Evolutionary conservation across 2,113 vertebrate species (phyloP).

Genomic region (Patagioenas fasciata): DNA sequence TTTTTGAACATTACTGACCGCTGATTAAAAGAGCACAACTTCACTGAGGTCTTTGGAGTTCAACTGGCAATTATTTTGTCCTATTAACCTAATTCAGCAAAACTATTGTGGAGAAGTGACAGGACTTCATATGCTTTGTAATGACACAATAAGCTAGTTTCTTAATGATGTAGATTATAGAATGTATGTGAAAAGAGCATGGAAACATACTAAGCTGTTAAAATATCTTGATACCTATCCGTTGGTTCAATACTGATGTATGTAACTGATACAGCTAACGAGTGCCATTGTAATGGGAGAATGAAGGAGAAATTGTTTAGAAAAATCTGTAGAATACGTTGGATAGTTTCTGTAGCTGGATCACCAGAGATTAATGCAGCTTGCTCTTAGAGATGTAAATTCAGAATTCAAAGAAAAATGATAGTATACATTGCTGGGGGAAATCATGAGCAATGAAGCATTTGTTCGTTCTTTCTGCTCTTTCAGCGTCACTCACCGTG

Average conservation of each 20-base stretch:
- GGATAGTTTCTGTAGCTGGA: not conserved
- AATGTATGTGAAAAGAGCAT: not conserved
- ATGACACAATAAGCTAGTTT: not conserved
- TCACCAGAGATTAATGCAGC: not conserved
- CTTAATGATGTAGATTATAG: not conserved
- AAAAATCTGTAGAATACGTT: not conserved
- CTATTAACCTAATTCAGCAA: not conserved
- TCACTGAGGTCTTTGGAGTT: not conserved
- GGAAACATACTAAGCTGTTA: not conserved
- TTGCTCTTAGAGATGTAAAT: not conserved
- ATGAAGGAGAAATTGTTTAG: not conserved
- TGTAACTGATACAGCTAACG: not conserved
- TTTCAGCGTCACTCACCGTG: not conserved
- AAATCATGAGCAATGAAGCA: not conserved
- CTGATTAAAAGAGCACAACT: not conserved
- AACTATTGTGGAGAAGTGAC: not conserved
- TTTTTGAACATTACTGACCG: not conserved
- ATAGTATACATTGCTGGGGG: not conserved
- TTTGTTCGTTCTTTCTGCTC: not conserved
- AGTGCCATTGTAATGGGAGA: not conserved
- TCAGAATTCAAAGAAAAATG: not conserved
- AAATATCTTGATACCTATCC: not conserved
- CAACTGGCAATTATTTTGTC: not conserved
- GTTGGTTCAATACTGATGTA: not conserved
- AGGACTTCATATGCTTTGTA: not conserved